Percentiles rank a stretch among this genome's conserved stretches.
Evolutionary conservation across 1,140 invertebrate species (phyloP).

Genomic region (Sipha flava): DNA sequence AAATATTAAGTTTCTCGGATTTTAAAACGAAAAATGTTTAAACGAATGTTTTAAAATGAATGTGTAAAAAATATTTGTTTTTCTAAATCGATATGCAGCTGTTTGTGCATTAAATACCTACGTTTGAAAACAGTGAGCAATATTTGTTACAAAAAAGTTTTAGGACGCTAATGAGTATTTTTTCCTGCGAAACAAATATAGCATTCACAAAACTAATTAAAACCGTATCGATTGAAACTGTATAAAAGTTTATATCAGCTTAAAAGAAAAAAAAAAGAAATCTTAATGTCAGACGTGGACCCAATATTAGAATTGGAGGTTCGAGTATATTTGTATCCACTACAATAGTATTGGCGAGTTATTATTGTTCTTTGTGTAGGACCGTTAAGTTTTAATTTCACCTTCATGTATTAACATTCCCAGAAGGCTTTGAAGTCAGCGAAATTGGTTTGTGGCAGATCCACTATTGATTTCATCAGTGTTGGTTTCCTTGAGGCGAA

Average conservation of each 20-base stretch:
- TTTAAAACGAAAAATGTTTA: too few relatives aligned
- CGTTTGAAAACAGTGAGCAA: too few relatives aligned
- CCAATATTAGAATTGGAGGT: neutral
- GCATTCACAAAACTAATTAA: neutral
- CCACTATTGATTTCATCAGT: slow-evolving; percentile 13
- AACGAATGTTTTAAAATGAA: too few relatives aligned
- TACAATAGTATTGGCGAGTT: neutral
- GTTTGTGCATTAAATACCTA: too few relatives aligned
- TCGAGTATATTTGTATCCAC: neutral
- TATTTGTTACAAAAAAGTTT: too few relatives aligned
- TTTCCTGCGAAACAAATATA: too few relatives aligned
- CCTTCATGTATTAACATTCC: neutral
- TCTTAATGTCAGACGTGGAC: neutral
- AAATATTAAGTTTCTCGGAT: too few relatives aligned
- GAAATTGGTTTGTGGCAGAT: slow-evolving; percentile 18
- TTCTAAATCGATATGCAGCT: too few relatives aligned
- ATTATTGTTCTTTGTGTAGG: neutral
- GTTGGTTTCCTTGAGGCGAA: neutral
- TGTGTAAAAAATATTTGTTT: too few relatives aligned
- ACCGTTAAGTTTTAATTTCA: slow-evolving; percentile 25
- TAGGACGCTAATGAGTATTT: too few relatives aligned
- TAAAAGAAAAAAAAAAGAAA: neutral
- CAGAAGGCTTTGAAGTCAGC: neutral
- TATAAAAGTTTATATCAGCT: too few relatives aligned
- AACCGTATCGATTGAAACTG: too few relatives aligned